Conservation (phyloP, 2,888 invertebrate genomes). For the Tachina lurida region DNA sequence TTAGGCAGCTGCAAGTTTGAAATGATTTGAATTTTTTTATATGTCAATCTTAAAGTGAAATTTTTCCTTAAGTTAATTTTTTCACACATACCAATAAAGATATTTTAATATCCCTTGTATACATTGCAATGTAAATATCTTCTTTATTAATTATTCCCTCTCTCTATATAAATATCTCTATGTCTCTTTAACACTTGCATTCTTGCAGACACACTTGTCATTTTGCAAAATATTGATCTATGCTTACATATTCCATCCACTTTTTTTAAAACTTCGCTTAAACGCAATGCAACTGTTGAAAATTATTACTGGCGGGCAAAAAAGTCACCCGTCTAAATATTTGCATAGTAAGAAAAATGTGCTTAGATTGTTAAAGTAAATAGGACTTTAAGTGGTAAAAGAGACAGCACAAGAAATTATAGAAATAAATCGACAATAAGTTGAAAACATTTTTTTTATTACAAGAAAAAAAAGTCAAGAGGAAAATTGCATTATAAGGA, state of each 20-base stretch:
- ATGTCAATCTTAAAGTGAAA: not conserved
- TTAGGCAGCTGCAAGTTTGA: no score
- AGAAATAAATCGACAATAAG: slow-evolving; percentile 44
- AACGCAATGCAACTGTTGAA: not conserved
- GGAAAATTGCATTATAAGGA: slow-evolving; percentile 70
- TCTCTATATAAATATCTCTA: not conserved
- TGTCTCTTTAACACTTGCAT: not conserved
- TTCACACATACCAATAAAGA: not conserved
- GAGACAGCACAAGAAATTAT: not conserved
- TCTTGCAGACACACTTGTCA: slow-evolving; percentile 49
- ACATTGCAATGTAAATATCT: slow-evolving; percentile 43
- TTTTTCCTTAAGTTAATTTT: not conserved
- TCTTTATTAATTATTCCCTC: slow-evolving; percentile 1
- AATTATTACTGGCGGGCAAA: slow-evolving; percentile 4
- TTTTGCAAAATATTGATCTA: slow-evolving; percentile 57
- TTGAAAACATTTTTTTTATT: slow-evolving; percentile 60
- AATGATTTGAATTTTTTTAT: no score
- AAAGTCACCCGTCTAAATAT: slow-evolving; percentile 47
- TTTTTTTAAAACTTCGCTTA: not conserved
- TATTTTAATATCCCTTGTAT: not conserved
- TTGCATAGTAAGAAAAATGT: slow-evolving; percentile 66
- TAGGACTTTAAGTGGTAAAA: slow-evolving; percentile 29
- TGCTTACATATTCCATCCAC: slow-evolving; percentile 23
- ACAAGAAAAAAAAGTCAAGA: slow-evolving; percentile 52
- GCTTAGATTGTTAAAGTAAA: slow-evolving; percentile 58